A percentile compares a stretch with the other conserved stretches of the same genome.
Conservation (phyloP, 2,113 vertebrate genomes). For the Rhombomys opimus region DNA sequence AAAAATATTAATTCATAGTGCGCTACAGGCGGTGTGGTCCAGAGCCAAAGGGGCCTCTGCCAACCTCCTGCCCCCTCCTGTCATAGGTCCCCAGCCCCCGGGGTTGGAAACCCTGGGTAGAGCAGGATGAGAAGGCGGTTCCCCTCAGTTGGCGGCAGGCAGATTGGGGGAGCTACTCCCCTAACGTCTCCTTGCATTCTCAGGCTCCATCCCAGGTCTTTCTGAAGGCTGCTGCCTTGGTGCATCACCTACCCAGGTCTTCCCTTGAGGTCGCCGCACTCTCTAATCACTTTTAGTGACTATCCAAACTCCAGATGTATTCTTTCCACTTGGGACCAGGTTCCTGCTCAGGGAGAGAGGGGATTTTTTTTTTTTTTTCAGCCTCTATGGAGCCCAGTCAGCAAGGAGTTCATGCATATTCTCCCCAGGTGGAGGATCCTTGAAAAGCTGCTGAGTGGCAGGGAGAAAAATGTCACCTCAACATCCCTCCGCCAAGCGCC, state of each 20-base stretch:
- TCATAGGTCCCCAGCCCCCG: not conserved
- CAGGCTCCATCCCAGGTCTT: not conserved
- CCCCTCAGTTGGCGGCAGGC: not conserved
- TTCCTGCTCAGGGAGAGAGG: constrained; percentile 18
- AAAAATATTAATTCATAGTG: constrained; percentile 80
- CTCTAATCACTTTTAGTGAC: rapidly evolving
- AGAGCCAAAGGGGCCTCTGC: constrained; percentile 68
- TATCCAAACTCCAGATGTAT: not conserved
- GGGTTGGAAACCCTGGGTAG: not conserved
- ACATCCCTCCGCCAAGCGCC: constrained; percentile 62
- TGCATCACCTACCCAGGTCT: not conserved
- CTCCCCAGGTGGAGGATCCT: constrained; percentile 66
- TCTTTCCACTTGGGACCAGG: not conserved
- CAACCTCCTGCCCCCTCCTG: constrained; percentile 55
- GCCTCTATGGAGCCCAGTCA: not conserved
- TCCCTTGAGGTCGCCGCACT: not conserved
- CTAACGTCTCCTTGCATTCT: not conserved
- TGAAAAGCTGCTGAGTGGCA: constrained; percentile 81
- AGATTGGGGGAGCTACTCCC: rapidly evolving
- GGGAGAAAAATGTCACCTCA: constrained; percentile 77
- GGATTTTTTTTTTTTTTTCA: not conserved
- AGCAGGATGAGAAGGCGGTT: not conserved
- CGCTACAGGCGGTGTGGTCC: constrained; percentile 75
- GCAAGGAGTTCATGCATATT: constrained; percentile 62
- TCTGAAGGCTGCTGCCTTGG: not conserved